phyloP scores from a whole-genome alignment of 2,113 vertebrate species.

The Labeo catla region DNA sequence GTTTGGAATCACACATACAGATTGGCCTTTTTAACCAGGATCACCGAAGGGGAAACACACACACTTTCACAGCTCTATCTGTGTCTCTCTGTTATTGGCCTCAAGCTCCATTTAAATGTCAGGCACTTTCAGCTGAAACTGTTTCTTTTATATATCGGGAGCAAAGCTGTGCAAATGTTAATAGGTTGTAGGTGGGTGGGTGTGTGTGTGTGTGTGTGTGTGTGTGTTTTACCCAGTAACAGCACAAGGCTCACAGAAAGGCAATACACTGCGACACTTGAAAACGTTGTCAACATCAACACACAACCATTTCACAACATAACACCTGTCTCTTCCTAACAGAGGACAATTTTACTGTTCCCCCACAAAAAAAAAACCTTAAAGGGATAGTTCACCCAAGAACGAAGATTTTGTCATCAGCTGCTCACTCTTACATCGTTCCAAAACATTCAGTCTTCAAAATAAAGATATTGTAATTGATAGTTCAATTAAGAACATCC shows the following conservation, averaged over 20 bases:
- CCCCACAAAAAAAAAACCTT: background rate
- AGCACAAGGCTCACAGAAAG: background rate
- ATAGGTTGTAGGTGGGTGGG: conserved; percentile 7
- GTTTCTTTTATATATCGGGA: conserved; percentile 31
- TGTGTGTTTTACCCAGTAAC: conserved; percentile 8
- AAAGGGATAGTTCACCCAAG: too few species aligned
- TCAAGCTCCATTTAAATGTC: conserved; percentile 48
- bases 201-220: conserved; percentile 6
- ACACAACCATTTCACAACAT: background rate
- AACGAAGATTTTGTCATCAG: too few species aligned
- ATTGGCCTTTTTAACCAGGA: conserved; percentile 36
- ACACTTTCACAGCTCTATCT: background rate
- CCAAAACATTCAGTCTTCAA: too few species aligned
- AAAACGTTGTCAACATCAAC: background rate
- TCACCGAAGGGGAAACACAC: conserved; percentile 23
- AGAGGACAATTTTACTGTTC: background rate
- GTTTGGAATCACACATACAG: conserved; percentile 22
- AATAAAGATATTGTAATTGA: too few species aligned
- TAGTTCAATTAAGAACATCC: too few species aligned
- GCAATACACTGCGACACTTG: background rate
- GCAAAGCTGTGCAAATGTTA: conserved; percentile 43
- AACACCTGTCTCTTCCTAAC: background rate
- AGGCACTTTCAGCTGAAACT: conserved; percentile 33
- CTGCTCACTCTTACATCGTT: too few species aligned
- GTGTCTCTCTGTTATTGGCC: conserved; percentile 29